Base-by-base conservation (phyloP, 2,113 vertebrate species). In the Clarias batrachus region DNA sequence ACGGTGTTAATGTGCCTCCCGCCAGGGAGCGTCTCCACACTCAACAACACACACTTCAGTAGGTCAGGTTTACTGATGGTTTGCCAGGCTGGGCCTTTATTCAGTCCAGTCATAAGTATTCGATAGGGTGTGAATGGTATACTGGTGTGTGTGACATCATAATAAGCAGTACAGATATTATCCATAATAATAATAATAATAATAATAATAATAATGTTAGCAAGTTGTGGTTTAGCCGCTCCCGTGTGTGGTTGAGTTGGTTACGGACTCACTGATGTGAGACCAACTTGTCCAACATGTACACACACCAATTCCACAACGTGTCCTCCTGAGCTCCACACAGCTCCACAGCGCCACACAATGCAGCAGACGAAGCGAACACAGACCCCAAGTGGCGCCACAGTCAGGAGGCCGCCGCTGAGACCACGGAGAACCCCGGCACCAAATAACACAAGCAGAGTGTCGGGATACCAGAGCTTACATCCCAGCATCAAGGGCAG, bases 1-100 rank as follows among this genome's bases (percentile, higher is more conserved):
- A 37, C 19, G 37, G 70, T 76, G 41, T 76, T 76, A 84, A 74
- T 84, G 71, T 76, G 48, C 25, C 62, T 52, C 57, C 30, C 33
- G 25, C 23, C 1, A 16, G 83, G 54, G 59, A 83, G 65, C n/a
- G 21, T 59, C 70, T 76, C 62, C 70, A 63, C 54, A 19, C 70
- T 33, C 70, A 52, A 41, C 54, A 48, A 9, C 14, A 16, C 37
- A 27, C 57, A 41, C 60, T 52, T 52, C 41, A 76, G 41, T 52
- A 76, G 71, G 41, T 74, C 73, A 48, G 21, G 19, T 74, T 74
- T 74, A 21, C 71, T 48, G 71, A 23, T 21, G 5, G 19, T 25
- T 71, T 70, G 14, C 30, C 13, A 52, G 17, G 13, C 13, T 1
- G 48, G 11, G 21, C 37, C 11, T 23, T 74, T 48, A 52, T 48